Conservation (phyloP, 2,113 vertebrate genomes). For the Lepus europaeus region DNA sequence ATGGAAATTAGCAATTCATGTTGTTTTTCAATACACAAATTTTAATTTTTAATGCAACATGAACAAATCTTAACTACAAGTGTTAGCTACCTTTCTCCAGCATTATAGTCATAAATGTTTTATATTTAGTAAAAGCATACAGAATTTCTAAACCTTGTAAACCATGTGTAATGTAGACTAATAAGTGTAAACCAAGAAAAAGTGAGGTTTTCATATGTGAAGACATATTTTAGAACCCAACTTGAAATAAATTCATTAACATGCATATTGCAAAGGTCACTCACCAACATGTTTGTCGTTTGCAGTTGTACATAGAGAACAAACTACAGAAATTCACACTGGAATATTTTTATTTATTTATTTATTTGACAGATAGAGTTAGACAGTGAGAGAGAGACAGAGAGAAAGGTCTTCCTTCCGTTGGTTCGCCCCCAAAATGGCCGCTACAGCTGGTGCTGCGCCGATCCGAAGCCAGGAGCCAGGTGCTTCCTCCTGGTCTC, state of each 20-base stretch:
- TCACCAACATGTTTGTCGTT: slow-evolving; percentile 80
- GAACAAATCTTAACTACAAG: slow-evolving; percentile 72
- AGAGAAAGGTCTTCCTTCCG: no score
- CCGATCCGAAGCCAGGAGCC: no score
- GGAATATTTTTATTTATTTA: slow-evolving; percentile 23
- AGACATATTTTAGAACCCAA: slow-evolving; percentile 71
- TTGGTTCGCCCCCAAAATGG: no score
- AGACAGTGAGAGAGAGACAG: no score
- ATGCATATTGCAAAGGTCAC: slow-evolving; percentile 69
- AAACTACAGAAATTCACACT: slow-evolving; percentile 72
- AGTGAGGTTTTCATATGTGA: slow-evolving; percentile 52
- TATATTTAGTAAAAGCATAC: slow-evolving; percentile 80
- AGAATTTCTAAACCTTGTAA: slow-evolving; percentile 72
- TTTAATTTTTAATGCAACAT: slow-evolving; percentile 78
- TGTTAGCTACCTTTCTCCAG: slow-evolving; percentile 80
- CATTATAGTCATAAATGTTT: slow-evolving; percentile 74
- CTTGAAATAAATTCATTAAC: slow-evolving; percentile 71
- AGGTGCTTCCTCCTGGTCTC: no score
- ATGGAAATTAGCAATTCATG: background rate
- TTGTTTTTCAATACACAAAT: slow-evolving; percentile 61
- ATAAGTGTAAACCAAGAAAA: slow-evolving; percentile 83
- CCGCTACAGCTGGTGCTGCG: no score
- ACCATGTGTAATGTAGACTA: slow-evolving; percentile 71
- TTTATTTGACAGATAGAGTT: no score
- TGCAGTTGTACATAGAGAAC: slow-evolving; percentile 76